Evolutionary conservation across 1,140 invertebrate species (phyloP), one percentile per base, ranked within the genome.

Genomic region (Schlechtendalia chinensis): DNA sequence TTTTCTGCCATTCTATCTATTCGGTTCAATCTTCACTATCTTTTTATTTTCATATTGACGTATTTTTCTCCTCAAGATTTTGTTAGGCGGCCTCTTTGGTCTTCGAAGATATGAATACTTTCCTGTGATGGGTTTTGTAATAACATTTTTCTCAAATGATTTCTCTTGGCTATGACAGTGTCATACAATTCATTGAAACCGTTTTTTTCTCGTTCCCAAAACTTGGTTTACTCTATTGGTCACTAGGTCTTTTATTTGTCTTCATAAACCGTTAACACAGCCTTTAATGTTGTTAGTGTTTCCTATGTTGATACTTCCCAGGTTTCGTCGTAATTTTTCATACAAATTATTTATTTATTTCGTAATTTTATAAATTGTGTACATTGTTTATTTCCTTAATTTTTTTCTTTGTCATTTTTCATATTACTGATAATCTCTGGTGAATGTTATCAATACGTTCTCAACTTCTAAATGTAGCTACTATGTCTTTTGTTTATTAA

Each of bases 161-260:
- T 82, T 56, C 67, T 81, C 47, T 82, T 56, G n/a, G 74, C 69
- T 45, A 54, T 24, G 16, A 53, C 77, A 63, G 53, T 22, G 53
- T 53, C 53, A 45, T 81, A 82, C 69, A 81, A 69, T 16, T 61
- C 32, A 81, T 82, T 81, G 56, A 82, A 82, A 77, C 82, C 82
- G 39, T 29, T 77, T 74, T 71, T 79, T 19, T 14, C 19, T 71
- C 12, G 16, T 53, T 53, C 47, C 53, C 53, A 53, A 45, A 53
- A 53, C 67, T 4, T 53, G 12, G 27, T n/a, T n/a, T 27, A 22
- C 22, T 53, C 47, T 71, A 24, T 50, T 53, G 1, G 16, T 71
- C 14, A 71, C 10, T 71, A 6, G 22, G 2, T 71, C 67, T 71
- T 71, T 53, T 53, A 53, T 6, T 27, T 71, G n/a, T 17, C 47